phyloP scores from a whole-genome alignment of 2,888 invertebrate species.

The Agonopterix subpropinquella region DNA sequence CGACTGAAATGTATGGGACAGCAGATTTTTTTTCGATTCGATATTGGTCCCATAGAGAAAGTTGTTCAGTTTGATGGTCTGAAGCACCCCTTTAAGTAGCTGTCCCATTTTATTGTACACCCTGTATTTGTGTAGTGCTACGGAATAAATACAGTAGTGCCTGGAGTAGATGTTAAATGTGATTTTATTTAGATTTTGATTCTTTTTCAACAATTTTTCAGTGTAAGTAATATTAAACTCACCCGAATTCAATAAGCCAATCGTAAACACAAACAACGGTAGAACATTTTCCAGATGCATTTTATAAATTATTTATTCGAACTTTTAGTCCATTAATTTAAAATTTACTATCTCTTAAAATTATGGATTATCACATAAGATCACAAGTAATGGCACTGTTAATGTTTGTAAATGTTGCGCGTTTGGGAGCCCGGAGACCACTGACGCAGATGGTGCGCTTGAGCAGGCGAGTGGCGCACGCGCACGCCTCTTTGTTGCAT shows the following conservation, averaged over 20 bases:
- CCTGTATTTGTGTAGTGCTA: too few relatives aligned
- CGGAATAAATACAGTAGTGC: too few relatives aligned
- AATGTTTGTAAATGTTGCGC: slow-evolving; percentile 7
- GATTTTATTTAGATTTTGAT: too few relatives aligned
- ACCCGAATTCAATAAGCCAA: slow-evolving; percentile 37
- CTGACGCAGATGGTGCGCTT: slow-evolving; percentile 33
- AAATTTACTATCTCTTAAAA: not conserved
- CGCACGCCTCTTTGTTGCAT: slow-evolving; percentile 32
- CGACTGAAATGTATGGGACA: too few relatives aligned
- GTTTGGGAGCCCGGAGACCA: slow-evolving; percentile 37
- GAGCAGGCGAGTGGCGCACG: slow-evolving; percentile 31
- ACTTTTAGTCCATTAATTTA: not conserved
- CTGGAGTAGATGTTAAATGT: too few relatives aligned
- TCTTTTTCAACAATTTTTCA: too few relatives aligned
- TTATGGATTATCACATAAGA: slow-evolving; percentile 13
- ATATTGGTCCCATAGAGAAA: too few relatives aligned
- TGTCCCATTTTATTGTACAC: too few relatives aligned
- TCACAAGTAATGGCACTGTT: slow-evolving; percentile 23
- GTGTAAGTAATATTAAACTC: slow-evolving; percentile 13
- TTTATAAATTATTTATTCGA: slow-evolving; percentile 1
- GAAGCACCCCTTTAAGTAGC: too few relatives aligned
- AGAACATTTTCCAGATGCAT: slow-evolving; percentile 13
- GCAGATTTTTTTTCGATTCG: too few relatives aligned
- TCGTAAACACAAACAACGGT: slow-evolving; percentile 15
- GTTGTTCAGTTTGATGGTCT: too few relatives aligned